Base-by-base conservation (phyloP, 2,797 vertebrate species). In the Limosa lapponica region DNA sequence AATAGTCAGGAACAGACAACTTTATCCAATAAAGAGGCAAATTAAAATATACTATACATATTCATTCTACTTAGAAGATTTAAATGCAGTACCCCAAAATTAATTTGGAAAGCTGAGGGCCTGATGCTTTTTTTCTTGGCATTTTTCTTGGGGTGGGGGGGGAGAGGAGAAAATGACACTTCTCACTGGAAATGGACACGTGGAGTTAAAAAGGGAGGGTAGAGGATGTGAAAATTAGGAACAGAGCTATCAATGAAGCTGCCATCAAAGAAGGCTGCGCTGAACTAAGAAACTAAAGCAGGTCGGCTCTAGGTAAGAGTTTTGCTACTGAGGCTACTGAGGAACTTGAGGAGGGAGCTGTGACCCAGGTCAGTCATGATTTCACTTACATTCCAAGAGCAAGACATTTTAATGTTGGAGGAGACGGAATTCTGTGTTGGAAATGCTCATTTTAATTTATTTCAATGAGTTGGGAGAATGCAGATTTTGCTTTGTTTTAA, bases 21-120 rank as follows among this genome's bases (percentile, higher is more conserved):
- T 92, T 81, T 89, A 90, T 86, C 86, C 58, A 79, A 54, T 74
- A 81, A 73, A 83, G 88, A 93, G 82, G 61, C 48, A 77, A 93
- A 91, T 57, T 86, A 66, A 93, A 93, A 89, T 24, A 19, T 65
- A 20, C 69, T 69, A 10, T 87, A 28, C 44, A 27, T 91, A 85
- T 61, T 93, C 57, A 46, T 66, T 95, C 51, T 62, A 8, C 72
- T 92, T 65, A 43, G 39, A 80, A 88, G 20, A 78, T 72, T 67
- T 67, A 87, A 95, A 73, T 88, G 64, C n/a, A 82, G 37, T 44
- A 77, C 81, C 70, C 66, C 59, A 37, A 70, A 90, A 83, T 64
- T 41, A 90, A 80, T 80, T 89, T 4, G 18, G 71, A 82, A 78
- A 70, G 55, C 43, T 79, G 44, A 79, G 43, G 51, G 5, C 48